Evolutionary conservation across 2,888 invertebrate genomes (phyloP).

Genomic region (Cantharis flavilabris): DNA sequence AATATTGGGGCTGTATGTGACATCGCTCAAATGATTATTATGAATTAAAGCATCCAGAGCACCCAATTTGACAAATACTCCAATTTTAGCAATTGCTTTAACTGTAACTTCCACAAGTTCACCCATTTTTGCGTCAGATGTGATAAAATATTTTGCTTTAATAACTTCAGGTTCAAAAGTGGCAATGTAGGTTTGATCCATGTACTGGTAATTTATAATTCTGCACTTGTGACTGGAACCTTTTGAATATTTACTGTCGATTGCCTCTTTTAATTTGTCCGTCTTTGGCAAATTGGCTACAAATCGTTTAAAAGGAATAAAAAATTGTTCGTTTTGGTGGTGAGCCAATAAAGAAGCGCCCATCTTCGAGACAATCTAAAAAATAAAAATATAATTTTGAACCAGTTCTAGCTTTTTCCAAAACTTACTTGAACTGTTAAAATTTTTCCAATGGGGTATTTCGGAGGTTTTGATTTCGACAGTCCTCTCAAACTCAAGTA

Average conservation of each 20-base stretch:
- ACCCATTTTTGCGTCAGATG: constrained; percentile 60
- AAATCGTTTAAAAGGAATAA: constrained; percentile 47
- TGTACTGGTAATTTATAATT: constrained; percentile 67
- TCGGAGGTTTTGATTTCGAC: constrained; percentile 43
- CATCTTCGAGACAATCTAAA: constrained; percentile 40
- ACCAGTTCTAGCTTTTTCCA: constrained; percentile 18
- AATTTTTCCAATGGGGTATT: constrained; percentile 61
- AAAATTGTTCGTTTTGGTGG: constrained; percentile 44
- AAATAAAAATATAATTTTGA: background rate
- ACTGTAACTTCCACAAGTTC: constrained; percentile 62
- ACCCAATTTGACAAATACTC: constrained; percentile 60
- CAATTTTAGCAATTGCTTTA: constrained; percentile 55
- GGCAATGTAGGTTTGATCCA: constrained; percentile 70
- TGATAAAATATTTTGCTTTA: constrained; percentile 61
- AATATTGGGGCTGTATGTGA: constrained; percentile 49
- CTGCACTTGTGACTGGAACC: constrained; percentile 59
- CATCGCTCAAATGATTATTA: constrained; percentile 62
- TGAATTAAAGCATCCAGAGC: constrained; percentile 63
- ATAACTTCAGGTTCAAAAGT: constrained; percentile 65
- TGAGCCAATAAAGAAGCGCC: constrained; percentile 29
- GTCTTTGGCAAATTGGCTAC: constrained; percentile 43
- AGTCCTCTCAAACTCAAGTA: constrained; percentile 62
- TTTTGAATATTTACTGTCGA: constrained; percentile 58
- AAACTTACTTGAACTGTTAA: constrained; percentile 56
- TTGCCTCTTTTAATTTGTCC: constrained; percentile 54